These are phyloP conservation scores for Drosophila equinoxialis DNA, from an alignment of 1,140 invertebrate genomes.

Conservation along the genomic window DNA sequence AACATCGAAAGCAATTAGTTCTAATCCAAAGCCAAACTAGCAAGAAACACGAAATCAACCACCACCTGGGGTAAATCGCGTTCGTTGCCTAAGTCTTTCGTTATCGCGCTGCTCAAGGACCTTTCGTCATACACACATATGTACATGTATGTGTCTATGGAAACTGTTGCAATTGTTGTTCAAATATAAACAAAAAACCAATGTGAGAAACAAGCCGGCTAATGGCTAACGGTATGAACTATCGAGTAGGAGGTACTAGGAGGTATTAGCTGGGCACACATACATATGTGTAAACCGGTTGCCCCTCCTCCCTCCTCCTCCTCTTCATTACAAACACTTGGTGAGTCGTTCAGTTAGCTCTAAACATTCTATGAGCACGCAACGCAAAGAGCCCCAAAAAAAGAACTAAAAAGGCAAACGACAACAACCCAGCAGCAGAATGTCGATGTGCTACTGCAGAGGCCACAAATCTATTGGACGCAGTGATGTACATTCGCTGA, in stretches of 20 bases:
- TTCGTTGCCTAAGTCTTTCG: slow-evolving; percentile 77
- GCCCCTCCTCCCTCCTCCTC: background rate
- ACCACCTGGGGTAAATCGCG: slow-evolving; percentile 31
- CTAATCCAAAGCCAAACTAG: slow-evolving; percentile 24
- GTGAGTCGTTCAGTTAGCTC: slow-evolving; percentile 33
- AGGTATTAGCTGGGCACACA: slow-evolving; percentile 8
- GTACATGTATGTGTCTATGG: slow-evolving; percentile 60
- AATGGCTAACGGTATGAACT: slow-evolving; percentile 45
- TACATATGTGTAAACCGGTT: slow-evolving; percentile 63
- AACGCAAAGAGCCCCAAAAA: slow-evolving; percentile 31
- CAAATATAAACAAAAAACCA: slow-evolving; percentile 75
- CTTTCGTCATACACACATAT: slow-evolving; percentile 29
- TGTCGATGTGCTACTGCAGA: slow-evolving; percentile 62
- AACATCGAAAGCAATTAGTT: slow-evolving; percentile 43
- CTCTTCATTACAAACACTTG: background rate
- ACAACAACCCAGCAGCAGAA: slow-evolving; percentile 26
- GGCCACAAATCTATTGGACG: slow-evolving; percentile 15
- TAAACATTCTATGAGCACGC: slow-evolving; percentile 62
- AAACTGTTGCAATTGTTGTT: slow-evolving; percentile 79
- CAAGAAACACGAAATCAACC: slow-evolving; percentile 31
- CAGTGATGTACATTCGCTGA: slow-evolving; percentile 53
- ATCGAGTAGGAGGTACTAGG: slow-evolving; percentile 42
- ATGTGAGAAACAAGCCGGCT: slow-evolving; percentile 41
- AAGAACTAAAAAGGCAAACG: background rate
- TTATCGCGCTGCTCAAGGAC: slow-evolving; percentile 57